Evolutionary conservation across 1,140 invertebrate species (phyloP).

Genomic region (Apis mellifera): DNA sequence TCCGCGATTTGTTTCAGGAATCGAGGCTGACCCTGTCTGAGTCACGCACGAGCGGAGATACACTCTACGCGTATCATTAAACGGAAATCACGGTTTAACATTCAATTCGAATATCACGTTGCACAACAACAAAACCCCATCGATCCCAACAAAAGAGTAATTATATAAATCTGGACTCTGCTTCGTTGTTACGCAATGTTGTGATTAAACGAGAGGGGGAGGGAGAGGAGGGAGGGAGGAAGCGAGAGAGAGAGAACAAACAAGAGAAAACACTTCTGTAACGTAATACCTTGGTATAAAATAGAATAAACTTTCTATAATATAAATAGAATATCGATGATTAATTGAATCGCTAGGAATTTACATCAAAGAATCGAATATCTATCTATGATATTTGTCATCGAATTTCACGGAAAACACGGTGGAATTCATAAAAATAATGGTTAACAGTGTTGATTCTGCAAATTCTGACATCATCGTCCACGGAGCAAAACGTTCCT

Average conservation of each 20-base stretch:
- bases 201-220: background rate
- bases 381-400: no score
- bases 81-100: slow-evolving; percentile 45
- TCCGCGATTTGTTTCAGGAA: background rate
- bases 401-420: background rate
- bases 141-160: slow-evolving; percentile 19
- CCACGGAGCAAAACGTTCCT: slow-evolving; percentile 67
- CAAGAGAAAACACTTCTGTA: background rate
- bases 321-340: background rate
- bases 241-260: background rate
- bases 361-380: no score
- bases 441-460: slow-evolving; percentile 8
- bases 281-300: background rate
- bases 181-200: background rate
- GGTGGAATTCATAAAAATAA: background rate
- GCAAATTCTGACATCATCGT: slow-evolving; percentile 67
- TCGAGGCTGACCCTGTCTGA: background rate
- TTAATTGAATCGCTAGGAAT: no score
- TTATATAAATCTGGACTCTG: slow-evolving; percentile 17
- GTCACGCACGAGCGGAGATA: slow-evolving; percentile 7
- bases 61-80: slow-evolving; percentile 20
- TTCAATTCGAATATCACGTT: slow-evolving; percentile 45
- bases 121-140: slow-evolving; percentile 7
- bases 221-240: background rate
- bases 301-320: background rate